Base-by-base conservation (phyloP, 2,797 vertebrate species). In the Microctenopoma steveboyesi region DNA sequence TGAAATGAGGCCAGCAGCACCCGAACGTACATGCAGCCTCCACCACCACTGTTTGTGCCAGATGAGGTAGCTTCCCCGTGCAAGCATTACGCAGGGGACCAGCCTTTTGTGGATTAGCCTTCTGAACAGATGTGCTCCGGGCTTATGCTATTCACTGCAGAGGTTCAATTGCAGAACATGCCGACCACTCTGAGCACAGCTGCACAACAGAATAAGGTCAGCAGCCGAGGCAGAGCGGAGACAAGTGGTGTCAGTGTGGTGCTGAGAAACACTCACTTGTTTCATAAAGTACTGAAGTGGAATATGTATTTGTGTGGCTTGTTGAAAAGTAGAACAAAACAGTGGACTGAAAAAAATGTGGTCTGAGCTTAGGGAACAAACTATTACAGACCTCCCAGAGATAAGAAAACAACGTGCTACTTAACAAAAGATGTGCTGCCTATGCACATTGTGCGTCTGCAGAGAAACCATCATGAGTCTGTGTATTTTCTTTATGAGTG, bases 41-140 rank as follows among this genome's bases (percentile, higher is more conserved):
- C 68, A 12, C 67, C 18, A 69, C 67, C 83, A 80, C 79, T 64
- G 76, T 74, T 74, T 71, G 51, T 80, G 76, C 71, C 74, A 72
- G 76, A 49, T 78, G 63, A 77, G 83, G 74, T 25, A 73, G 69
- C 39, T 39, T 68, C 68, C 69, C 75, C 16, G 72, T 59, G 72
- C 75, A 66, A 51, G 63, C 69, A 60, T 83, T 81, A 82, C 68
- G 74, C 79, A 72, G 78, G 58, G 42, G 51, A 63, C 51, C 50
- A 55, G 78, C 74, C 69, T 74, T 81, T 86, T 83, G 73, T 86
- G 86, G 83, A 86, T 82, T 74, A 84, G 71, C 81, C 70, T 54
- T 65, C 68, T 82, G 79, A 82, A 76, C 87, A 86, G 85, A 84
- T 88, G 81, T 77, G 84, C 84, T 84, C 22, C 52, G 28, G 74